These are phyloP conservation scores for Eolophus roseicapilla DNA, from an alignment of 2,113 vertebrate genomes.

Conservation along the genomic window DNA sequence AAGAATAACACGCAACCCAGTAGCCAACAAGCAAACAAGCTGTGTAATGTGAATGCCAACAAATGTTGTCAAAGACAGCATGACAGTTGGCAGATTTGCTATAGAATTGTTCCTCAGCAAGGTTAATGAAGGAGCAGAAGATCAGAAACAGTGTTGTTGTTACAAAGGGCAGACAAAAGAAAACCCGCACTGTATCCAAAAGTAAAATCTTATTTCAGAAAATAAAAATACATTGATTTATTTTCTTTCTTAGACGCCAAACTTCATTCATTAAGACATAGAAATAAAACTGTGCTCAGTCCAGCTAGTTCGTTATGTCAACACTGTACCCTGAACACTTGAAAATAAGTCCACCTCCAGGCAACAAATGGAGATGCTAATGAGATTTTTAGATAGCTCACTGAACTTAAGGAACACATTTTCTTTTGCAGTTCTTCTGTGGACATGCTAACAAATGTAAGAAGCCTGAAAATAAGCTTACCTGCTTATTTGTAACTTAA, in stretches of 20 bases:
- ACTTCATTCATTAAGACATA: background rate
- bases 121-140: background rate
- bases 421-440: background rate
- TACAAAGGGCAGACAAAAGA: background rate
- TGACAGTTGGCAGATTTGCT: background rate
- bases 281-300: background rate
- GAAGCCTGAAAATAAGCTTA: background rate
- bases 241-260: background rate
- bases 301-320: background rate
- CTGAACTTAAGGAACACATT: background rate
- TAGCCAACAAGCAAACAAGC: background rate
- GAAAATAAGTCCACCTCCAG: background rate
- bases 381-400: background rate
- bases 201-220: background rate
- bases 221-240: background rate
- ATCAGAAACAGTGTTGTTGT: background rate
- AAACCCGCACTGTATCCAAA: background rate
- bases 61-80: background rate
- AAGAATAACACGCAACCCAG: rapidly evolving
- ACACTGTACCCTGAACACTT: background rate
- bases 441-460: background rate
- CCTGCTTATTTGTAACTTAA: background rate
- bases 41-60: background rate
- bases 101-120: background rate
- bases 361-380: background rate